These are phyloP conservation scores for Micronycteris hirsuta DNA, from an alignment of 2,113 vertebrate genomes.

Conservation along the genomic window DNA sequence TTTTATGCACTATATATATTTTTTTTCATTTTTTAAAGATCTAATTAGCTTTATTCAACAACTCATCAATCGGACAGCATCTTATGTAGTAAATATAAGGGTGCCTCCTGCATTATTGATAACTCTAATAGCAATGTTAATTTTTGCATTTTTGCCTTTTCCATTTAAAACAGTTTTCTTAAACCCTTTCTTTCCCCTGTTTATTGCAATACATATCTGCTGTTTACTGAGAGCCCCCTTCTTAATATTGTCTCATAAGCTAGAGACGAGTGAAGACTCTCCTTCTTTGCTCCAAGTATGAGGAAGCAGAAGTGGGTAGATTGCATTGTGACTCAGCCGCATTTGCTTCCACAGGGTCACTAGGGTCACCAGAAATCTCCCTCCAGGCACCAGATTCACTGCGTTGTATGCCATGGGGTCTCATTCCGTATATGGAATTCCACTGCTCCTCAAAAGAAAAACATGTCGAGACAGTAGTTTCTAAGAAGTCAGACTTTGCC, in stretches of 20 bases:
- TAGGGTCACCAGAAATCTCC: neutral
- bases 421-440: constrained; percentile 30
- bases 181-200: neutral
- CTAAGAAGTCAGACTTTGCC: constrained; percentile 42
- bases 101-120: neutral
- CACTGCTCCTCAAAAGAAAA: constrained; percentile 28
- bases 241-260: neutral
- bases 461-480: constrained; percentile 54
- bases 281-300: neutral
- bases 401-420: neutral
- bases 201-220: neutral
- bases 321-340: neutral
- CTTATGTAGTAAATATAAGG: neutral
- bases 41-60: neutral
- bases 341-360: neutral
- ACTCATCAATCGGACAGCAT: neutral
- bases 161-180: neutral
- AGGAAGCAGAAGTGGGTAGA: neutral
- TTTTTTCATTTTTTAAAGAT: neutral
- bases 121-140: constrained; percentile 22
- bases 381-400: neutral
- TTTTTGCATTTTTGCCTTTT: constrained; percentile 16
- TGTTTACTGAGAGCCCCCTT: neutral
- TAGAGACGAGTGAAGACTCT: neutral
- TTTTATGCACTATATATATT: neutral